These are phyloP conservation scores for Mus spicilegus DNA, from an alignment of 2,113 vertebrate species.

Conservation along the genomic window DNA sequence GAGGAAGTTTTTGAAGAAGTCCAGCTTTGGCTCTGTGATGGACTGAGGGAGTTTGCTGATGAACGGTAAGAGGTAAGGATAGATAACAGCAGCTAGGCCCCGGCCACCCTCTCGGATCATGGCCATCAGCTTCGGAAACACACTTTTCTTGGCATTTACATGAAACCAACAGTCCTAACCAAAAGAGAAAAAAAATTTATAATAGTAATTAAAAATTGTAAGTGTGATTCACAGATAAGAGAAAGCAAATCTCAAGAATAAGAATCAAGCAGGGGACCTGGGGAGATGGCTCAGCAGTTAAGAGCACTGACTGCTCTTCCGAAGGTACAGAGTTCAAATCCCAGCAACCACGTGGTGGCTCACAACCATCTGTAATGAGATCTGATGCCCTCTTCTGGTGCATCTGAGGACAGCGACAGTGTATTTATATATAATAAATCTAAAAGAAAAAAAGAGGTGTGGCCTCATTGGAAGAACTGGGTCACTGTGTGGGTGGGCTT, in stretches of 20 bases:
- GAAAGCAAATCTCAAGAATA: constrained; percentile 9
- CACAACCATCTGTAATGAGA: no score
- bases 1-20: constrained; percentile 93
- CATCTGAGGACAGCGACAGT: no score
- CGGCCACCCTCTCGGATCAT: constrained; percentile 93
- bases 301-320: no score
- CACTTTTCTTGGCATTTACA: constrained; percentile 94
- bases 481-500: no score
- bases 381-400: no score
- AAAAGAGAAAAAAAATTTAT: constrained; percentile 64
- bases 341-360: no score
- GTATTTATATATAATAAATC: no score
- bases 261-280: no score
- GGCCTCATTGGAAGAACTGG: no score
- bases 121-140: constrained; percentile 94
- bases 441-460: no score
- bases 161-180: constrained; percentile 96
- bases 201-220: constrained; percentile 13
- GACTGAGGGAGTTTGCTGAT: constrained; percentile 93
- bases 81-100: constrained; percentile 93
- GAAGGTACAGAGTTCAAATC: no score
- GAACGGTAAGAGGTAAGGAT: constrained; percentile 95
- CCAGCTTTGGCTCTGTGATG: constrained; percentile 89
- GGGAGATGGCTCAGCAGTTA: no score
- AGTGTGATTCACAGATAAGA: constrained; percentile 28